Evolutionary conservation across 2,888 invertebrate genomes (phyloP), one percentile per base, ranked within the genome.

Genomic region (Erebia ligea): DNA sequence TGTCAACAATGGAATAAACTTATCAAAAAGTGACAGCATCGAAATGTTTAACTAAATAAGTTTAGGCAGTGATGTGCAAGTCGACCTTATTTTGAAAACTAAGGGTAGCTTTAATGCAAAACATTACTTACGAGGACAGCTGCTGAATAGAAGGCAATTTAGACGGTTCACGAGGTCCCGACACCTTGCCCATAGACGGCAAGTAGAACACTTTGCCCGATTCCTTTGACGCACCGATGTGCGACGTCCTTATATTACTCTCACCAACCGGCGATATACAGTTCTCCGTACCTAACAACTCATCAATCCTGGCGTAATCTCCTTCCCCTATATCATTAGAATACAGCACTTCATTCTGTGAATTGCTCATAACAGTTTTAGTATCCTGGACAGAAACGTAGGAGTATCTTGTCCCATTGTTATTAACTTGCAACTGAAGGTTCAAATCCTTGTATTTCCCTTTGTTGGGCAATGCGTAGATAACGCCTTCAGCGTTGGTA

Each of bases 401-500:
- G 0, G 93, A 92, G 72, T 93, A 94, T 40, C 89, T 84, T 0
- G 93, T 91, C 0, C 93, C 93, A 79, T 91, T 92, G 68, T 92
- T 93, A 56, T 93, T 94, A 0, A 94, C 93, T 79, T 94, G 94
- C 34, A 94, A 71, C 70, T 92, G 93, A 0, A 94, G 79, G 72
- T 94, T 94, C 67, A 92, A 76, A 70, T 94, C 93, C 70, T 94
- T 94, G 65, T 93, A 94, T 72, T 93, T 93, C 4, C 94, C 94
- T 73, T 94, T 94, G 71, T 94, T 94, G 0, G 94, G 94, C 54
- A 94, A 79, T 10, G 94, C 94, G 77, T 94, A 94, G 15, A 94
- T 94, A 0, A 94, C 94, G 0, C 94, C 94, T 77, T 93, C 93
- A 0, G 93, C 93, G 71, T 94, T 93, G 0, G 92, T 95, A 25